A percentile compares a stretch with the other conserved stretches of the same genome.
Evolutionary conservation across 2,113 vertebrate genomes (phyloP).

Genomic region (Dendropsophus ebraccatus): DNA sequence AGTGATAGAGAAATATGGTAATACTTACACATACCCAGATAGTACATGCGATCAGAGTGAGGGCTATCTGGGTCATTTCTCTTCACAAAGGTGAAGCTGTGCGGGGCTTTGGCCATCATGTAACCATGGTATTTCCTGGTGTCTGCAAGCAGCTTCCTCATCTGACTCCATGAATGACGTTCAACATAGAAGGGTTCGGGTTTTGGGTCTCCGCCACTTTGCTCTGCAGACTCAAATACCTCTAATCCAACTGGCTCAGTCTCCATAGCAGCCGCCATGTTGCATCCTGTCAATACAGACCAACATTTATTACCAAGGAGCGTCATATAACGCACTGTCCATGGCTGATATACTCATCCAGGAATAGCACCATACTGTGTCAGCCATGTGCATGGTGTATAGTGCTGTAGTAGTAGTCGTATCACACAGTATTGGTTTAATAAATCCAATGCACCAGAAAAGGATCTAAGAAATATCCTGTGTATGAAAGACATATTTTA

Average conservation of each 20-base stretch:
- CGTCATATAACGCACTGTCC: not conserved
- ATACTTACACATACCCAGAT: conserved; percentile 74
- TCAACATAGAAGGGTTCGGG: conserved; percentile 80
- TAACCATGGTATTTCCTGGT: conserved; percentile 81
- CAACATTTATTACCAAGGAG: not conserved
- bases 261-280: conserved; percentile 85
- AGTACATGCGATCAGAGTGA: conserved; percentile 80
- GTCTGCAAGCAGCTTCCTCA: conserved; percentile 79
- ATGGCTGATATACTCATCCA: no score
- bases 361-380: no score
- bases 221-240: conserved; percentile 76
- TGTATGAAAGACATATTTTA: no score
- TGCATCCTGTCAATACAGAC: conserved; percentile 70
- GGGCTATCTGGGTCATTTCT: conserved; percentile 79
- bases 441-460: no score
- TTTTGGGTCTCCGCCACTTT: conserved; percentile 68
- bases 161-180: conserved; percentile 81
- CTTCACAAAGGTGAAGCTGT: conserved; percentile 81
- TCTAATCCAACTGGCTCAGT: conserved; percentile 81
- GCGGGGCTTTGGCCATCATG: conserved; percentile 82
- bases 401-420: no score
- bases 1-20: not conserved
- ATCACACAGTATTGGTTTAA: no score
- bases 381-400: no score
- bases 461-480: no score